Base-by-base conservation (phyloP, 1,140 invertebrate genomes). In the Physella acuta region DNA sequence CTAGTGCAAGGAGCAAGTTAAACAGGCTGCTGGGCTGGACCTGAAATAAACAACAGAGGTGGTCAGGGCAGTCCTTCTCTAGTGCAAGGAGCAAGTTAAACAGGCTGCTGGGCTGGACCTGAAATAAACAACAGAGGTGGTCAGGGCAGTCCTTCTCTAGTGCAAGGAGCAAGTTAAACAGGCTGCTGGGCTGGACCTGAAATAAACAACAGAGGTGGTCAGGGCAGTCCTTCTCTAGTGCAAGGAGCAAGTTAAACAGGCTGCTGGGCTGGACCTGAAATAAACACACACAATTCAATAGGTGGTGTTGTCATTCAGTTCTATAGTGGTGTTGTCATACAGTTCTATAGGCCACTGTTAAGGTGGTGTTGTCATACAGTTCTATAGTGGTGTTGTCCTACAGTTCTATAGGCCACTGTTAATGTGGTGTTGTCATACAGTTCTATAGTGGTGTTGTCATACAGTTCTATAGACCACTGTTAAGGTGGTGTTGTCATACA, bases 111-210 rank as follows among this genome's bases (percentile, higher is more conserved):
- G 94, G 92, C 79, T 94, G 93, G 28, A 97, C 93, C 92, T 94
- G 76, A 16, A 84, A 81, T n/a, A n/a, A n/a, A n/a, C n/a, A n/a
- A n/a, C n/a, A n/a, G n/a, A 99, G 87, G 0, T 93, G 94, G 87
- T 99, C 97, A 0, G 92, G 92, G 0, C 93, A 94, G 17, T 94
- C 93, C 37, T 93, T 94, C 84, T 97, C 95, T 64, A 98, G 85
- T 67, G 94, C 74, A 61, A 97, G 82, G 8, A 98, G 85, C n/a
- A 98, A 85, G 79, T 94, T 92, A 81, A 98, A 98, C n/a, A 98
- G 84, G 78, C 91, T 93, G 75, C 91, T 91, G 0, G 94, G 92
- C 79, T 94, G 93, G 28, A 97, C 93, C 92, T 94, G 76, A 16
- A 84, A 81, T n/a, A n/a, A n/a, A n/a, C n/a, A n/a, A n/a, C n/a